Conservation (phyloP, 2,113 vertebrate species). For the Neolamprologus fasciatus region DNA sequence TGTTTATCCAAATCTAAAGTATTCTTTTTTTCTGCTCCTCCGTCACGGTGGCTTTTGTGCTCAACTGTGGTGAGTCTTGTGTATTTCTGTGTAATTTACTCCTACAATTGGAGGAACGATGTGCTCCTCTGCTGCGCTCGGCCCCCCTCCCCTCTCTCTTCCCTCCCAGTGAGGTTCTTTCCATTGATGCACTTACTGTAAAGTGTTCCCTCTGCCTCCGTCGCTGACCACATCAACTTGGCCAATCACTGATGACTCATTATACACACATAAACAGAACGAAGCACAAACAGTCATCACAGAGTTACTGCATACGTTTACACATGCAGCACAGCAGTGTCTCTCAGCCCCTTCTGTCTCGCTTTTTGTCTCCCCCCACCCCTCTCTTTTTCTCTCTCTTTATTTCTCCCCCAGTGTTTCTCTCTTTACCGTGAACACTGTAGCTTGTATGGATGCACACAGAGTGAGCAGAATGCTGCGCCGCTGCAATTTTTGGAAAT, state of each 20-base stretch:
- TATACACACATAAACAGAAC: slow-evolving; percentile 65
- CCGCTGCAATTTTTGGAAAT: slow-evolving; percentile 67
- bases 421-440: neutral
- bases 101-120: slow-evolving; percentile 63
- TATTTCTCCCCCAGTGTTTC: neutral
- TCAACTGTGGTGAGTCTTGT: slow-evolving; percentile 61
- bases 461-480: slow-evolving; percentile 18
- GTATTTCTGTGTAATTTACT: slow-evolving; percentile 69
- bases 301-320: slow-evolving; percentile 42
- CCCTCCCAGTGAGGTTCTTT: slow-evolving; percentile 49
- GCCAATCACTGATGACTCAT: slow-evolving; percentile 69
- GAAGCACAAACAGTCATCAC: slow-evolving; percentile 60
- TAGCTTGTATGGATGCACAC: neutral
- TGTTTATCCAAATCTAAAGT: slow-evolving; percentile 61
- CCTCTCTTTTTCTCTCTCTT: neutral
- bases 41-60: slow-evolving; percentile 61
- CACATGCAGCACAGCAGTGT: slow-evolving; percentile 38
- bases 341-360: neutral
- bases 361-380: neutral
- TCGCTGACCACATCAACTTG: slow-evolving; percentile 67
- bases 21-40: slow-evolving; percentile 46
- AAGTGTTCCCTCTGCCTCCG: slow-evolving; percentile 56
- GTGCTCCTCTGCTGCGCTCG: slow-evolving; percentile 44
- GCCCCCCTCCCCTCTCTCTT: neutral
- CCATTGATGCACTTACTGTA: slow-evolving; percentile 66